phyloP scores from a whole-genome alignment of 2,888 invertebrate species.

The Xylota segnis region DNA sequence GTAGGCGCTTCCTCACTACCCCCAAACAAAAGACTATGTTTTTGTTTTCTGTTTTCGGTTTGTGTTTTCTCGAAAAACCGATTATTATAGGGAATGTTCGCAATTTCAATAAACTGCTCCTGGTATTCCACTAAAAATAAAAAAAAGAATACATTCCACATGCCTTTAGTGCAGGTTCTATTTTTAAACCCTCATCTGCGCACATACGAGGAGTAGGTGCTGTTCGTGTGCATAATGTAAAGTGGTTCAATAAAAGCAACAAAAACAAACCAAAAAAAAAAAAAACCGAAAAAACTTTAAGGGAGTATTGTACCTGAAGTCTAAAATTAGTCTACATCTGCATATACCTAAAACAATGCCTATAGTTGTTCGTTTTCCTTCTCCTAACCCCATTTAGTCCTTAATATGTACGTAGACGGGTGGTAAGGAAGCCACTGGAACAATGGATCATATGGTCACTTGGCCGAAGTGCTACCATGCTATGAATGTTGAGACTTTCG shows the following conservation, averaged over 20 bases:
- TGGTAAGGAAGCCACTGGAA: background rate
- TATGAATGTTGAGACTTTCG: constrained; percentile 1
- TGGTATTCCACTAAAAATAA: constrained; percentile 60
- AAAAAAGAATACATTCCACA: constrained; percentile 46
- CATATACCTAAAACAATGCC: constrained; percentile 8
- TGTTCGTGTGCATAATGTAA: constrained; percentile 15
- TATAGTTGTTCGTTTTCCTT: constrained; percentile 8
- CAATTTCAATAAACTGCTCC: constrained; percentile 58
- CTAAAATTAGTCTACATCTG: constrained; percentile 37
- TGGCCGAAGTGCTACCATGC: constrained; percentile 9
- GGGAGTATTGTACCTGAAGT: constrained; percentile 34
- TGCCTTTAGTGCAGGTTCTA: constrained; percentile 52
- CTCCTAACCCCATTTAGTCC: constrained; percentile 16
- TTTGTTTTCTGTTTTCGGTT: constrained; percentile 1
- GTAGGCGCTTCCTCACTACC: background rate
- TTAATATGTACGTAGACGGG: background rate
- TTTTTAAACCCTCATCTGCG: constrained; percentile 56
- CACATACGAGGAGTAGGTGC: constrained; percentile 25
- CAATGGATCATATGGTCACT: constrained; percentile 42
- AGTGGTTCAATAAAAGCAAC: constrained; percentile 41
- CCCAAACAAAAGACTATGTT: constrained; percentile 11
- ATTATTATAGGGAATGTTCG: constrained; percentile 57
- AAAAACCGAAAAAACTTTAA: constrained; percentile 17
- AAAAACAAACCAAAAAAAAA: background rate
- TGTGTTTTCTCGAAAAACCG: constrained; percentile 30